Evolutionary conservation across 2,888 invertebrate genomes (phyloP).

Genomic region (Pristionchus entomophagus): DNA sequence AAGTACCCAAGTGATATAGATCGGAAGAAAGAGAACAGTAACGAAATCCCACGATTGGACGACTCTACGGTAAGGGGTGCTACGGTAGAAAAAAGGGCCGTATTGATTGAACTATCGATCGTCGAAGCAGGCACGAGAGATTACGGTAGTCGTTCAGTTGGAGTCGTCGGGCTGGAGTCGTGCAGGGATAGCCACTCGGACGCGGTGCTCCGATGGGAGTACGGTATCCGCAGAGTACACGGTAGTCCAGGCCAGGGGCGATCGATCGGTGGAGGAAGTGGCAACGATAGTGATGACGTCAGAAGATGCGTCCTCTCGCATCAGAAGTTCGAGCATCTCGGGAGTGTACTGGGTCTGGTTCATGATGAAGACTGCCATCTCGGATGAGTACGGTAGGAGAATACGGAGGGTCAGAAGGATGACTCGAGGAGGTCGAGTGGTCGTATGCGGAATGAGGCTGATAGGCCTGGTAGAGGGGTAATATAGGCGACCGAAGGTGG

Average conservation of each 20-base stretch:
- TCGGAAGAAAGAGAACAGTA: conserved; percentile 18
- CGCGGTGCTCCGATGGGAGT: conserved; percentile 1
- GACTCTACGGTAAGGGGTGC: neutral
- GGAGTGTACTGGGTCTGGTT: conserved; percentile 13
- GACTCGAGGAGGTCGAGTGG: neutral
- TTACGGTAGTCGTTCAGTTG: conserved; percentile 37
- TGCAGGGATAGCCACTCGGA: neutral
- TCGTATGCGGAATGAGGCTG: conserved; percentile 37
- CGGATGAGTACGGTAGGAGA: conserved; percentile 13
- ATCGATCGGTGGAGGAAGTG: conserved; percentile 16
- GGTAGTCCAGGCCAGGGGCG: neutral
- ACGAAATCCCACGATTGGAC: too few relatives aligned
- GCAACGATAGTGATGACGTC: neutral
- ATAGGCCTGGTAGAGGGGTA: neutral
- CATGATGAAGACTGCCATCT: conserved; percentile 36
- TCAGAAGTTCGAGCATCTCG: conserved; percentile 17
- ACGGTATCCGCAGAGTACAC: conserved; percentile 33
- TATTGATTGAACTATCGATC: neutral
- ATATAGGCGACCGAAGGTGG: neutral
- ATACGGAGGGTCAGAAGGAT: neutral
- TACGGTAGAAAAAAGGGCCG: neutral
- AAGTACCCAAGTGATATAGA: conserved; percentile 31
- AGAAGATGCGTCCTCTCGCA: conserved; percentile 8
- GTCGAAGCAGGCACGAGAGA: too few relatives aligned
- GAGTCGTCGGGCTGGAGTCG: conserved; percentile 14